Base-by-base conservation (phyloP, 2,888 invertebrate species). In the Lasioglossum figueresi region DNA sequence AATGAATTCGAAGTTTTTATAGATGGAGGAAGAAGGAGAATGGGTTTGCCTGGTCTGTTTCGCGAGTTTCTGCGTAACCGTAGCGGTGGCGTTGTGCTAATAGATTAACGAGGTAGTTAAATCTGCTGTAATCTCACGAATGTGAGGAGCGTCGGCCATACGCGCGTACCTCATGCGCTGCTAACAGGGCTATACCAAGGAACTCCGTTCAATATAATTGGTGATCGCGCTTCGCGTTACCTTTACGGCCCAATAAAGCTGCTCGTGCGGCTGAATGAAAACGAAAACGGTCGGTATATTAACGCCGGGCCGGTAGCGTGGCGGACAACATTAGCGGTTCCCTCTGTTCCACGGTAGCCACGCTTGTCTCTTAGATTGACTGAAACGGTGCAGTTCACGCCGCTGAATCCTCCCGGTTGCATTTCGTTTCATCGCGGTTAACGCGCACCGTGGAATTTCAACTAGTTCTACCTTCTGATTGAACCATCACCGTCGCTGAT, bases 71-170 rank as follows among this genome's bases (percentile, higher is more conserved):
- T 43, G 74, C 31, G 43, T 43, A 14, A 48, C 76, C 59, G 16
- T 34, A 40, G 63, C 40, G 0, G 40, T 63, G 31, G 59, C 16
- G 48, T 79, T 31, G 31, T 1, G 27, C 48, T 81, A 89, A 89
- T 89, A 82, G 76, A 89, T 89, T 86, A 90, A 90, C 88, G 86
- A 83, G 90, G 34, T 76, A 84, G 84, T 89, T 89, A 90, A 90
- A 89, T 74, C 77, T 70, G 59, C 73, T 83, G 82, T 89, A 89
- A 89, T 90, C 86, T 85, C 86, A 76, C 70, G 79, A 84, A 88
- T 89, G 86, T 77, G 84, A 81, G 83, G 68, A 66, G 70, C 70
- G 43, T 27, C 43, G 80, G 76, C 76, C 68, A 76, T 71, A 71
- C 37, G 52, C 23, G 78, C 19, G 76, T 45, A 75, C 75, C 79